Evolutionary conservation across 1,140 invertebrate genomes (phyloP).

Genomic region (Scylla paramamosain): DNA sequence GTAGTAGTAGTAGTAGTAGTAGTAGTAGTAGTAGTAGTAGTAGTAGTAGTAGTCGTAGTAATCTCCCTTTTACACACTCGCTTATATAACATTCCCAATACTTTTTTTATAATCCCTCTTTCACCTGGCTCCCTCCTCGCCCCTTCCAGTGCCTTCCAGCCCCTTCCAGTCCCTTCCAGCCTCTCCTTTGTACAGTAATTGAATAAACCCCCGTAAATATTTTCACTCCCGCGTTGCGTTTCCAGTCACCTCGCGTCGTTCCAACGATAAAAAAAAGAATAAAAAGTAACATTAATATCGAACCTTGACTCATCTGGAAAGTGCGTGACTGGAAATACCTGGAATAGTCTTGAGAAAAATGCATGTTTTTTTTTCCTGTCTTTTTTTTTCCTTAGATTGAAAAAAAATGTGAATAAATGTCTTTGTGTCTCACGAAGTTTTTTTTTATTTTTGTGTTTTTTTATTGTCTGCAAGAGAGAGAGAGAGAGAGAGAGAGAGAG

Average conservation of each 20-base stretch:
- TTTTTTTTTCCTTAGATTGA: neutral
- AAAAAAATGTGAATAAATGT: no score
- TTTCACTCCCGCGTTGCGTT: no score
- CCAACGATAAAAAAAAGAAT: no score
- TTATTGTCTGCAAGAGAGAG: neutral
- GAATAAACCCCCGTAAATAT: no score
- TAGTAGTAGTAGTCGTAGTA: constrained; percentile 7
- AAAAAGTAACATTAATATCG: no score
- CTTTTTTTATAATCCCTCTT: neutral
- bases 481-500: neutral
- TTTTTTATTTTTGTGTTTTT: neutral
- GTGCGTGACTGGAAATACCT: no score
- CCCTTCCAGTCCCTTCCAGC: neutral
- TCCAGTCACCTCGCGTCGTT: no score
- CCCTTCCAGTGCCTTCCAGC: neutral
- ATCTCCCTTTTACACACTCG: neutral
- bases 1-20: constrained; percentile 33
- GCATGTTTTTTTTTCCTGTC: neutral
- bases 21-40: constrained; percentile 41
- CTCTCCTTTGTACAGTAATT: neutral
- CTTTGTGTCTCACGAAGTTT: neutral
- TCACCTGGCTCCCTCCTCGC: neutral
- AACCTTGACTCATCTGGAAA: no score
- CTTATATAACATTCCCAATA: neutral
- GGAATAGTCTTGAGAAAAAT: no score